These are phyloP conservation scores for Mobula hypostoma DNA, from an alignment of 2,113 vertebrate species.

Conservation along the genomic window DNA sequence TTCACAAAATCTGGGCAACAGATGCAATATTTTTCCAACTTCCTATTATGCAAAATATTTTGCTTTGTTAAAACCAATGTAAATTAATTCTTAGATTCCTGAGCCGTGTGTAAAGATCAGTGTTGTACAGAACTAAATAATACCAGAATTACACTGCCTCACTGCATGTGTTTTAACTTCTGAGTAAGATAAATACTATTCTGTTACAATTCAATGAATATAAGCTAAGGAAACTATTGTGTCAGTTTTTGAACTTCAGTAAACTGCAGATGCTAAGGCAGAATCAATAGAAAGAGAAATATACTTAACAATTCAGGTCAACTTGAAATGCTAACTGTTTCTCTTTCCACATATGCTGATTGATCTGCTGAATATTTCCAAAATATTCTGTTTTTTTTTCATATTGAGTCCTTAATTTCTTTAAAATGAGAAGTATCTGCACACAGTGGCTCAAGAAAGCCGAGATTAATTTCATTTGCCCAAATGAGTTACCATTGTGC, in stretches of 20 bases:
- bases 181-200: not conserved
- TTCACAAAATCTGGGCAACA: not conserved
- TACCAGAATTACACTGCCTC: not conserved
- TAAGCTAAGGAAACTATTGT: not conserved
- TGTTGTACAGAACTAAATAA: not conserved
- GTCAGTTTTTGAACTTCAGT: not conserved
- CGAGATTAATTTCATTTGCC: not conserved
- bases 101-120: not conserved
- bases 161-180: not conserved
- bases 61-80: not conserved
- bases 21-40: not conserved
- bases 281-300: too few species aligned
- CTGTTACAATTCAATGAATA: not conserved
- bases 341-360: too few species aligned
- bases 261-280: too few species aligned
- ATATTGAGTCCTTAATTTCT: not conserved
- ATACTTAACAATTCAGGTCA: too few species aligned
- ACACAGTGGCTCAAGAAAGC: not conserved
- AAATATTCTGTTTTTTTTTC: too few species aligned
- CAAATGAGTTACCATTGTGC: not conserved
- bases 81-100: conserved; percentile 15
- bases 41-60: not conserved
- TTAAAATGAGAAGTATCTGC: conserved; percentile 9
- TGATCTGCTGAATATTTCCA: too few species aligned
- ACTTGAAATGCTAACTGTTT: too few species aligned